phyloP scores from a whole-genome alignment of 1,140 invertebrate species.

The Eumaeus atala region DNA sequence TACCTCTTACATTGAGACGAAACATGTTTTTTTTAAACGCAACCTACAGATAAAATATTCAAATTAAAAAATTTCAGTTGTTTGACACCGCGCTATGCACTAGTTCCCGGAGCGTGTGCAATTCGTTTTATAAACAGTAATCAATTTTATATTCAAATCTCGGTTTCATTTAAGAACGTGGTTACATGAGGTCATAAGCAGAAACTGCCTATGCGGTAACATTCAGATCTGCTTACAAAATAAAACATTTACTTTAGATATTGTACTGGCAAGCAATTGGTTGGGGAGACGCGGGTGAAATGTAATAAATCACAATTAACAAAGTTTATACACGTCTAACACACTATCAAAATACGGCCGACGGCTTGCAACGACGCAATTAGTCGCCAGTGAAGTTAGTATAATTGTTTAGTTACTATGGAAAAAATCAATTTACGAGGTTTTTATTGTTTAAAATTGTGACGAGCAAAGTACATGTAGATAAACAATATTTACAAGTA shows the following conservation, averaged over 20 bases:
- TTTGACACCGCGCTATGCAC: not conserved
- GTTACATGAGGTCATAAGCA: constrained; percentile 15
- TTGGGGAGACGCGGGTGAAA: not conserved
- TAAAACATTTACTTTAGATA: constrained; percentile 5
- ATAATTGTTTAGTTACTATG: no score
- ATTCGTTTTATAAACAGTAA: constrained; percentile 22
- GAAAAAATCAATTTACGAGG: no score
- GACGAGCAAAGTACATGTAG: no score
- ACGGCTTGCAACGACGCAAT: no score
- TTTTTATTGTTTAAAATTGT: no score
- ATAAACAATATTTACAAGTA: no score
- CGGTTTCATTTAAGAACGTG: constrained; percentile 20
- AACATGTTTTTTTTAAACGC: no score
- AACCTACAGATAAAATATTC: no score
- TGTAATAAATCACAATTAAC: not conserved
- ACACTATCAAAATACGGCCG: no score
- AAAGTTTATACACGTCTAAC: no score
- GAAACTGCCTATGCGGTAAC: constrained; percentile 16
- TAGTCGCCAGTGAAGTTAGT: no score
- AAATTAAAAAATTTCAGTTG: not conserved
- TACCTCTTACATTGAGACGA: no score
- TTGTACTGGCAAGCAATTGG: not conserved
- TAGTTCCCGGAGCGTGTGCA: constrained; percentile 16
- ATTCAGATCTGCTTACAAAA: constrained; percentile 20
- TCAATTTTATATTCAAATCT: constrained; percentile 20